phyloP scores from a whole-genome alignment of 2,113 vertebrate species.

The Pleuronectes platessa region DNA sequence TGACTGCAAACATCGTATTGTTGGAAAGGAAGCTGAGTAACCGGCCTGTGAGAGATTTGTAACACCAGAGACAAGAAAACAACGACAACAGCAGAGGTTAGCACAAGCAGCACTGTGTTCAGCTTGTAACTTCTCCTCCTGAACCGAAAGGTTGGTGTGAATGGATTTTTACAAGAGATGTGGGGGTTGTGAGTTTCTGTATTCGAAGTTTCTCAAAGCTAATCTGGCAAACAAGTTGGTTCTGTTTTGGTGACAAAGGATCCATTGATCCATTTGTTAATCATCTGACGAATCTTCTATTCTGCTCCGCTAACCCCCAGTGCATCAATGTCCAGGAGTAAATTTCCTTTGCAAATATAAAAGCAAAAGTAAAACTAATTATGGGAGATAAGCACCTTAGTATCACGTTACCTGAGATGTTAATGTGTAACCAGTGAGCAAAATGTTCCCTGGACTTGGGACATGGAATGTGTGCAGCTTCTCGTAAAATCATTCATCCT shows the following conservation, averaged over 20 bases:
- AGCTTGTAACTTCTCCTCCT: neutral
- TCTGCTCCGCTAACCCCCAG: neutral
- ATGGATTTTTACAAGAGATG: neutral
- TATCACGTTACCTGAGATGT: neutral
- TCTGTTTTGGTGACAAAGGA: conserved; percentile 5
- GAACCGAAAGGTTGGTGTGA: neutral
- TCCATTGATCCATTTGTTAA: conserved; percentile 4
- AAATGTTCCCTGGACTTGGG: conserved; percentile 15
- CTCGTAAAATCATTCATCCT: neutral
- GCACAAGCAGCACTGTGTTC: neutral
- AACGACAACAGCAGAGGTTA: neutral
- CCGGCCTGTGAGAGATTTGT: neutral
- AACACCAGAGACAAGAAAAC: neutral
- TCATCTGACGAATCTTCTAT: neutral
- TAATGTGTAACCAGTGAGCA: conserved; percentile 38
- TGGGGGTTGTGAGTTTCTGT: neutral
- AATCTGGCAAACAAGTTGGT: conserved; percentile 28
- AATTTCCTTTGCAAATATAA: neutral
- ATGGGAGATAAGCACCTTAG: neutral
- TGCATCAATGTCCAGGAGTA: neutral
- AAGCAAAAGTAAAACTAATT: neutral
- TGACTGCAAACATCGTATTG: neutral
- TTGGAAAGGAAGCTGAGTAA: neutral
- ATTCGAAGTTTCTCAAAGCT: neutral
- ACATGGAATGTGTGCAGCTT: neutral